A percentile compares a stretch with the other conserved stretches of the same genome.
Evolutionary conservation across 2,888 invertebrate species (phyloP).

Genomic region (Charanyca ferruginea): DNA sequence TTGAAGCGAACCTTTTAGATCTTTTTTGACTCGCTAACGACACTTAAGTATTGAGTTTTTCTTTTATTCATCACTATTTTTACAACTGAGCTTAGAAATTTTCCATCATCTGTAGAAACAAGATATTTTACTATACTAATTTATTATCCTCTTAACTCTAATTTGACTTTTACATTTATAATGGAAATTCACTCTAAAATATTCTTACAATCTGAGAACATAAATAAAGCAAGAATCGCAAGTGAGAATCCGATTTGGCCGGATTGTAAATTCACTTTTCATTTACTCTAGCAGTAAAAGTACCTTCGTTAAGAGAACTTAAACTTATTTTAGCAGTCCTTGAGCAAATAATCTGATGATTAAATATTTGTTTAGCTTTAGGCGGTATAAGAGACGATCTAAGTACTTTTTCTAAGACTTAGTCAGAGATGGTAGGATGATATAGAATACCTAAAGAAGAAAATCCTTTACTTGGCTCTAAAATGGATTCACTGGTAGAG

Average conservation of each 20-base stretch:
- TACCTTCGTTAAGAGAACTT: constrained; percentile 9
- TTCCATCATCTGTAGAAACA: not conserved
- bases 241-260: constrained; percentile 17
- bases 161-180: constrained; percentile 7
- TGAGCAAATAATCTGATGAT: no score
- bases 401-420: no score
- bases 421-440: no score
- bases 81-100: not conserved
- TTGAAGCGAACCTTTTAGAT: not conserved
- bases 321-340: constrained; percentile 21
- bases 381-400: no score
- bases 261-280: constrained; percentile 42
- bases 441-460: no score
- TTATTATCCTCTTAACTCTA: constrained; percentile 5
- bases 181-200: constrained; percentile 11
- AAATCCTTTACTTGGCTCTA: no score
- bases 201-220: not conserved
- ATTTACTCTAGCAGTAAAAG: no score
- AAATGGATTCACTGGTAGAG: no score
- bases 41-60: no score
- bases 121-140: not conserved
- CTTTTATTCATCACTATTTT: not conserved
- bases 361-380: no score
- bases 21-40: not conserved
- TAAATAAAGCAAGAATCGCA: not conserved